A percentile compares a stretch with the other conserved stretches of the same genome.
Conservation (phyloP, 2,888 invertebrate genomes). For the Diplazon laetatorius region DNA sequence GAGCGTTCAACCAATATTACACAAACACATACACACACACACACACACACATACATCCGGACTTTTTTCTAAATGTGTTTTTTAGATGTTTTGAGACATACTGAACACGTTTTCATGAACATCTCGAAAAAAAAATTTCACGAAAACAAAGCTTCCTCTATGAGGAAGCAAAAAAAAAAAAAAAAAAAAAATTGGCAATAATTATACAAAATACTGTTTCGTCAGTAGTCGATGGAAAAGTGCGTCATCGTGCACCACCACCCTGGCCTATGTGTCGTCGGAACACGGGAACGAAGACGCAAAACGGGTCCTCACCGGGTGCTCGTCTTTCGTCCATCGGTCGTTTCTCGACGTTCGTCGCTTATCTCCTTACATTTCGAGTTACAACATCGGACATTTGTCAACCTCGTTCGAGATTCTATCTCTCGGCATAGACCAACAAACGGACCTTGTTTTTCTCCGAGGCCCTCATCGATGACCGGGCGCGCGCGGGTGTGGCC, state of each 20-base stretch:
- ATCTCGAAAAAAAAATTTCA: no score
- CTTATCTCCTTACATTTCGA: constrained; percentile 57
- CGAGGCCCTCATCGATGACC: constrained; percentile 10
- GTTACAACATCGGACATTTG: constrained; percentile 62
- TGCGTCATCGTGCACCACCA: no score
- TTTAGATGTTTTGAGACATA: no score
- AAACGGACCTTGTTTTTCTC: constrained; percentile 44
- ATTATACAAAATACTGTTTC: no score
- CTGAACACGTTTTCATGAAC: no score
- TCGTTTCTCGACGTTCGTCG: constrained; percentile 12
- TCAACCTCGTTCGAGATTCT: constrained; percentile 62
- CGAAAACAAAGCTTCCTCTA: constrained; percentile 26
- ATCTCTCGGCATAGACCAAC: constrained; percentile 55
- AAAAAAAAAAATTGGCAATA: no score
- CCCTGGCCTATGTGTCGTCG: constrained; percentile 25
- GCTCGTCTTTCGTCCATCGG: constrained; percentile 25
- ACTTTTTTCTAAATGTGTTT: no score
- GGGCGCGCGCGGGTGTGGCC: constrained; percentile 4
- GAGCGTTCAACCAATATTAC: no score
- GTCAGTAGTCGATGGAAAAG: no score
- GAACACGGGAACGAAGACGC: constrained; percentile 15
- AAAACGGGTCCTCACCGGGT: neutral
- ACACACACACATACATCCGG: no score
- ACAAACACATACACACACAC: no score
- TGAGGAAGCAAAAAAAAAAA: no score